Evolutionary conservation across 2,797 vertebrate genomes (phyloP), one percentile per base, ranked within the genome.

Genomic region (Carcharodon carcharias): DNA sequence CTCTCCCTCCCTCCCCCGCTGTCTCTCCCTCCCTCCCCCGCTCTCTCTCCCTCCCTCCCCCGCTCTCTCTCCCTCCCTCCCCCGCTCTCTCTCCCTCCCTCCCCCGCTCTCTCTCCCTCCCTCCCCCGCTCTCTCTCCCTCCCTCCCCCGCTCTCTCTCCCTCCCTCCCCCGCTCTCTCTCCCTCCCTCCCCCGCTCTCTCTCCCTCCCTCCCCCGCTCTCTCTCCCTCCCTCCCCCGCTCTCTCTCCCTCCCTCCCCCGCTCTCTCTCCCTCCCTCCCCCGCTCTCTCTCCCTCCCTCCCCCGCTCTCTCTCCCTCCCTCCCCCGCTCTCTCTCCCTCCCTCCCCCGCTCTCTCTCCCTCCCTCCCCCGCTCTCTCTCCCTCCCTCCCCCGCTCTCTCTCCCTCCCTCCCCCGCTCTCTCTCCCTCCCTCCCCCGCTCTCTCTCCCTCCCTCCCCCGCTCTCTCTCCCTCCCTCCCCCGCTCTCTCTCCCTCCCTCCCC

Each of bases 261-360:
- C 65, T 4, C 65, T 45, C 50, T 3, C 21, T 89, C 73, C 63
- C 95, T 40, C 50, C 1, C 50, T 31, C n/a, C 9, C 85, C 7
- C 45, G 40, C 56, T 96, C 54, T 96, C 61, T 88, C 50, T 95
- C 96, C 97, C 95, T 97, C 23, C 96, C 96, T 6, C 97, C 98
- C 98, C 4, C 98, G 98, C 88, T 96, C 97, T 89, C 97, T 96
- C 96, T 97, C 97, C 96, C 98, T 97, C 67, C 97, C 97, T n/a
- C 97, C 98, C 58, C 98, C 98, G 12, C 97, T 98, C 96, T 98
- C 98, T 96, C 98, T 98, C 97, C 98, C 98, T 97, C 97, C 97
- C 14, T 97, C 97, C 96, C 98, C 97, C 97, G 97, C 97, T 98
- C 97, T 98, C 98, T 98, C 93, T n/a, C 73, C 58, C 69, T 40